phyloP scores from a whole-genome alignment of 1,140 invertebrate genomes.

The Drosophila teissieri region DNA sequence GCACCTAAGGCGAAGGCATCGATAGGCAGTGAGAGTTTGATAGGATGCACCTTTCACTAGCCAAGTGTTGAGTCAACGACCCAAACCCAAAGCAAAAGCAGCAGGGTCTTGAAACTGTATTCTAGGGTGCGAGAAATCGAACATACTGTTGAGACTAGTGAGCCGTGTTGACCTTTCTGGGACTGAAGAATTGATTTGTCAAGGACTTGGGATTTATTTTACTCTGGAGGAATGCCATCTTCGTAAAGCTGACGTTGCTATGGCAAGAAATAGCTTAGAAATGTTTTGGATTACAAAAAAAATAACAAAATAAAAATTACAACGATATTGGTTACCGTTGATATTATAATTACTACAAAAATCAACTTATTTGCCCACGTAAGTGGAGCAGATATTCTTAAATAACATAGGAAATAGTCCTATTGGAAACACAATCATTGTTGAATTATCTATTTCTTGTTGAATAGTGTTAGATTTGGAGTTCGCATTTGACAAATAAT shows the following conservation, averaged over 20 bases:
- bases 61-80: conserved; percentile 35
- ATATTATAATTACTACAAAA: background rate
- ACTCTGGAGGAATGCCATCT: background rate
- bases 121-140: conserved; percentile 11
- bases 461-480: background rate
- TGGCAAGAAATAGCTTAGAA: conserved; percentile 12
- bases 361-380: background rate
- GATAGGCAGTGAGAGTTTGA: conserved; percentile 54
- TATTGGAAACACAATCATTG: background rate
- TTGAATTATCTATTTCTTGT: background rate
- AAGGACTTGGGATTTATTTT: background rate
- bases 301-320: conserved; percentile 13
- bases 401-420: no score
- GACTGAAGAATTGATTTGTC: background rate
- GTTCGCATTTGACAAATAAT: conserved; percentile 1
- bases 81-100: conserved; percentile 10
- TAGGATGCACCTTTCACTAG: conserved; percentile 40
- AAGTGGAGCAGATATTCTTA: background rate
- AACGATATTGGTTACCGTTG: background rate
- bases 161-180: background rate
- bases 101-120: conserved; percentile 12
- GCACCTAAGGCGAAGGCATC: conserved; percentile 58
- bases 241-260: conserved; percentile 1
- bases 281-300: background rate
- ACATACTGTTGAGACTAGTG: background rate